phyloP scores from a whole-genome alignment of 2,888 invertebrate genomes.

The Rhamphomyia laevipes region DNA sequence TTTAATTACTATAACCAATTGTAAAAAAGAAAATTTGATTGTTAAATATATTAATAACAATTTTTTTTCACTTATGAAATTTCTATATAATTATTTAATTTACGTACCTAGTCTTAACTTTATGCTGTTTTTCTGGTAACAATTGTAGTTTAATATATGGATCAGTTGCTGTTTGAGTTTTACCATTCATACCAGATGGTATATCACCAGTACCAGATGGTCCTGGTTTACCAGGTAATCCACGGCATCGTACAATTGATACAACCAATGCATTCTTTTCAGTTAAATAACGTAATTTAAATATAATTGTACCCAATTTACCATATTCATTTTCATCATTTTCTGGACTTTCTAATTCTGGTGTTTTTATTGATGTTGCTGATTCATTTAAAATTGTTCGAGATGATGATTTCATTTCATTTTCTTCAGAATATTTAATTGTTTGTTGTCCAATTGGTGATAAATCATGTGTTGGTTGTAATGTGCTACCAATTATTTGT shows the following conservation, averaged over 20 bases:
- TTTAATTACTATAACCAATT: too few relatives aligned
- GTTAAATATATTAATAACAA: too few relatives aligned
- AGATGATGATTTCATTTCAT: conserved; percentile 27
- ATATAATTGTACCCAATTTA: conserved; percentile 76
- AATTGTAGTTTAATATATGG: conserved; percentile 97
- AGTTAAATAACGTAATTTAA: conserved; percentile 78
- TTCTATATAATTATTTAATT: background rate
- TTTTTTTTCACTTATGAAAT: too few relatives aligned
- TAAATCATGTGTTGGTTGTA: background rate
- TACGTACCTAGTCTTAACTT: conserved; percentile 74
- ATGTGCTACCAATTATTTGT: background rate
- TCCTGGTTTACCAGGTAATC: conserved; percentile 52
- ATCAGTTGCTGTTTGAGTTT: conserved; percentile 47
- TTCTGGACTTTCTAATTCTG: conserved; percentile 21
- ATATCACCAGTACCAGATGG: conserved; percentile 45
- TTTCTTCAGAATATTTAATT: conserved; percentile 34
- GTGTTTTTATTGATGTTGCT: background rate
- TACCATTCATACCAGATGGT: conserved; percentile 36
- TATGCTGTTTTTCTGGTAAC: conserved; percentile 94
- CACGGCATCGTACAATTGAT: conserved; percentile 81
- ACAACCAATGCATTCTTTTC: conserved; percentile 87
- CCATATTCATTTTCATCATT: conserved; percentile 46
- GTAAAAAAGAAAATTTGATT: too few relatives aligned
- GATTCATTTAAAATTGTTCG: conserved; percentile 10
- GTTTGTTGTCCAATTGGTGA: conserved; percentile 14